Conservation (phyloP, 2,888 invertebrate genomes). For the Lasioglossum vierecki region DNA sequence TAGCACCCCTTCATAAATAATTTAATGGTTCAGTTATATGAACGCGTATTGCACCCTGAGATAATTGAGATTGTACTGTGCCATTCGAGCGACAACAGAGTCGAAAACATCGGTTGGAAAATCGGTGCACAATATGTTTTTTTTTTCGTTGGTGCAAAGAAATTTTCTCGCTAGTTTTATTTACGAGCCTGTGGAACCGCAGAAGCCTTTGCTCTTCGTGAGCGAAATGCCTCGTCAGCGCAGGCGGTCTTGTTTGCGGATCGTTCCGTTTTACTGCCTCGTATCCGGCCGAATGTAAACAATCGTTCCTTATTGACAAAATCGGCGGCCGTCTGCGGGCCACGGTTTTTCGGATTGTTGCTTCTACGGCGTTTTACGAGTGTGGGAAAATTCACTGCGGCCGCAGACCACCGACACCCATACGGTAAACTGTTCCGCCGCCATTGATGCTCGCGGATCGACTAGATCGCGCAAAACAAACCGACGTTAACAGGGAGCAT, state of each 20-base stretch:
- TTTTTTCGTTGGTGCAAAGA: background rate
- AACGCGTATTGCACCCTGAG: background rate
- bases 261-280: constrained; percentile 61
- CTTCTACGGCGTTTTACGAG: constrained; percentile 65
- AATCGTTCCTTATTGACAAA: constrained; percentile 67
- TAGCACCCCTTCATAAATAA: background rate
- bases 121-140: background rate
- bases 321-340: constrained; percentile 56
- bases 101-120: background rate
- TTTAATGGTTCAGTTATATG: background rate
- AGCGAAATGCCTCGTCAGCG: constrained; percentile 34
- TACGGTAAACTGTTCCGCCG: constrained; percentile 26
- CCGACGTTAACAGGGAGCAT: constrained; percentile 8
- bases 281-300: constrained; percentile 63
- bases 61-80: background rate
- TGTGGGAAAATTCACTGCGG: constrained; percentile 64
- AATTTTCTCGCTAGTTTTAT: constrained; percentile 5
- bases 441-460: background rate
- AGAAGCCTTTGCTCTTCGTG: constrained; percentile 53
- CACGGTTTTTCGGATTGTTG: constrained; percentile 50
- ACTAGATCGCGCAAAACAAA: constrained; percentile 53
- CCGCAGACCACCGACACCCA: constrained; percentile 31
- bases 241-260: constrained; percentile 62
- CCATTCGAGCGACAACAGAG: background rate
- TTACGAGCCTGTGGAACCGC: constrained; percentile 39